Percentiles rank a stretch among this genome's conserved stretches.
These are phyloP conservation scores for Agrochola macilenta DNA, from an alignment of 2,888 invertebrate genomes.

Conservation along the genomic window DNA sequence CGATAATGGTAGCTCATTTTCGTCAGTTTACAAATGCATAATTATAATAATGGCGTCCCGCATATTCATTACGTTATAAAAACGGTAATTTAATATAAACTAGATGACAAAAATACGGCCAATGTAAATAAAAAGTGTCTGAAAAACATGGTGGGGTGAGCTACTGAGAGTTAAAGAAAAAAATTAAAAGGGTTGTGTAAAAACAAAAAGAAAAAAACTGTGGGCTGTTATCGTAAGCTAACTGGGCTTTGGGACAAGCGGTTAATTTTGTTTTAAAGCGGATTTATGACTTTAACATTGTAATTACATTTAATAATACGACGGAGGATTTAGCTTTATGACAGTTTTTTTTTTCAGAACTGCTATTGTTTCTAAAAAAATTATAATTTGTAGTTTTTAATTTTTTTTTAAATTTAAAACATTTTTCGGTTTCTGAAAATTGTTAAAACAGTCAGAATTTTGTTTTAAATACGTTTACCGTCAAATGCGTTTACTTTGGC, in stretches of 20 bases:
- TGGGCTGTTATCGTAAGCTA: slow-evolving; percentile 82
- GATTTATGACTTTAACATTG: slow-evolving; percentile 80
- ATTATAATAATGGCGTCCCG: slow-evolving; percentile 81
- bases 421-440: not conserved
- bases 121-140: slow-evolving; percentile 83
- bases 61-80: slow-evolving; percentile 88
- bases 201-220: slow-evolving; percentile 83
- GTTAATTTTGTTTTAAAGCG: slow-evolving; percentile 84
- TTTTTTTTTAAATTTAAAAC: not conserved
- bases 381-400: not conserved
- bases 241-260: slow-evolving; percentile 86
- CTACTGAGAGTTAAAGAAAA: slow-evolving; percentile 76
- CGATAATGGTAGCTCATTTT: slow-evolving; percentile 86
- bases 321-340: slow-evolving; percentile 21
- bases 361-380: not conserved
- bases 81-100: slow-evolving; percentile 90
- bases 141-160: slow-evolving; percentile 80
- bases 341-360: not conserved
- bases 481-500: not conserved
- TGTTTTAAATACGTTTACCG: not conserved
- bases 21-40: slow-evolving; percentile 81
- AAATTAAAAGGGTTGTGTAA: slow-evolving; percentile 81
- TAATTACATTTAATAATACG: slow-evolving; percentile 60
- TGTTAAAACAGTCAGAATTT: not conserved
- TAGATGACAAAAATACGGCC: slow-evolving; percentile 88